A percentile compares a stretch with the other conserved stretches of the same genome.
Evolutionary conservation across 2,113 vertebrate species (phyloP).

Genomic region (Paradisaea rubra): DNA sequence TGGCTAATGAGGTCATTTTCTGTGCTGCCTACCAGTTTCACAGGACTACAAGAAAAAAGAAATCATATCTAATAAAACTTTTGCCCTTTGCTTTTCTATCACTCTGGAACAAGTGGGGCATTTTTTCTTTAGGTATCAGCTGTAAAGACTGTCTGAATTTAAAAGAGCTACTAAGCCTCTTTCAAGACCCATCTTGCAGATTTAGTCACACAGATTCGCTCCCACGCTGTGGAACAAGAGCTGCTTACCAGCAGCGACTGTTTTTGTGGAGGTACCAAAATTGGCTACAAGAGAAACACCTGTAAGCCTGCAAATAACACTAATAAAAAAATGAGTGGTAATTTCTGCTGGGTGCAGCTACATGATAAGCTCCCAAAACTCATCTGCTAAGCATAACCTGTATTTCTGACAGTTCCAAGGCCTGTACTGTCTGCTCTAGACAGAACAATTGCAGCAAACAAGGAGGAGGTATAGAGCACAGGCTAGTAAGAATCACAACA

Average conservation of each 20-base stretch:
- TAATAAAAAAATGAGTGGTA: neutral
- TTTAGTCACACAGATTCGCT: neutral
- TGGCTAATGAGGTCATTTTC: slow-evolving; percentile 18
- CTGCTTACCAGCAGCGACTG: neutral
- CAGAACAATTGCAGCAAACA: neutral
- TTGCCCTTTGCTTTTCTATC: neutral
- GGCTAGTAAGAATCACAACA: neutral
- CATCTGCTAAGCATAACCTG: neutral
- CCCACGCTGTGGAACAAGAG: neutral
- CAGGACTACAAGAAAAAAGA: slow-evolving; percentile 40
- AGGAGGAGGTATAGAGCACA: neutral
- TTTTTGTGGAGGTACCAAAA: neutral
- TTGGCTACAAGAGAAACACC: neutral
- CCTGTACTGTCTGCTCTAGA: neutral
- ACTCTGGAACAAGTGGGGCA: neutral
- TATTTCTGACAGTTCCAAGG: neutral
- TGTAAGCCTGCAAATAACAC: neutral
- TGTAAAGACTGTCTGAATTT: neutral
- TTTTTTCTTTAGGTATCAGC: neutral
- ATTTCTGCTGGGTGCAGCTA: neutral
- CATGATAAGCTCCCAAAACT: neutral
- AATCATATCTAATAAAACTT: neutral
- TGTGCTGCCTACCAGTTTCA: slow-evolving; percentile 34
- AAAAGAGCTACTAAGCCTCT: neutral
- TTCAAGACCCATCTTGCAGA: neutral